Conservation (phyloP, 1,140 invertebrate genomes). For the Drosophila sulfurigaster region DNA sequence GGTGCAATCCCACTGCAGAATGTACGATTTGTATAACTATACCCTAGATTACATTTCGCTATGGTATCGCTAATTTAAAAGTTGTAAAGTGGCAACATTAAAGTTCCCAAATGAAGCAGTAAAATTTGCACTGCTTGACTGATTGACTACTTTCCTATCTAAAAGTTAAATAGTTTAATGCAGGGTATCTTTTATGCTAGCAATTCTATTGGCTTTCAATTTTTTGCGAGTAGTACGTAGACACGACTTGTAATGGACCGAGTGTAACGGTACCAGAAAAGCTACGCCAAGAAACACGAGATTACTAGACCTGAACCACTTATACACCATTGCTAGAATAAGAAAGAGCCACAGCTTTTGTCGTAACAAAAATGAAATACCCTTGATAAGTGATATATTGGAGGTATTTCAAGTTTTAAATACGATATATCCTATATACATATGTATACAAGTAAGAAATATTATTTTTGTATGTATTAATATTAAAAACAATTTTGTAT, state of each 20-base stretch:
- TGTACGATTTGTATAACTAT: slow-evolving; percentile 13
- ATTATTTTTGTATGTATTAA: no score
- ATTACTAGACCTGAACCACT: slow-evolving; percentile 72
- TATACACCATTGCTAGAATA: slow-evolving; percentile 29
- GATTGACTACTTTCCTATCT: background rate
- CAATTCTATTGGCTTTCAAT: background rate
- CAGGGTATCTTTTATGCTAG: background rate
- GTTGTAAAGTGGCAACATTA: background rate
- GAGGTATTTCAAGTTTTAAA: background rate
- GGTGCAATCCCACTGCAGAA: slow-evolving; percentile 40
- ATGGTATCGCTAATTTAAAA: background rate
- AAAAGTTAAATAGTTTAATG: background rate
- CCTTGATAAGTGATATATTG: slow-evolving; percentile 8
- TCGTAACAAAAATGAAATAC: slow-evolving; percentile 33
- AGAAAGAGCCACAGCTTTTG: slow-evolving; percentile 30
- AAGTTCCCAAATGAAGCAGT: background rate
- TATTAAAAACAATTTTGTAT: no score
- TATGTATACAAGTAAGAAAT: no score
- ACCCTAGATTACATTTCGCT: background rate
- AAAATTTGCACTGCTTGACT: background rate
- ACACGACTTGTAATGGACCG: slow-evolving; percentile 28
- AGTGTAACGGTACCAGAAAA: slow-evolving; percentile 38
- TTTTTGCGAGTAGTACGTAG: slow-evolving; percentile 5
- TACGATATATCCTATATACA: background rate
- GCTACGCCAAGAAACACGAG: slow-evolving; percentile 59